phyloP scores from a whole-genome alignment of 2,113 vertebrate species.

The Diphyllodes magnificus region DNA sequence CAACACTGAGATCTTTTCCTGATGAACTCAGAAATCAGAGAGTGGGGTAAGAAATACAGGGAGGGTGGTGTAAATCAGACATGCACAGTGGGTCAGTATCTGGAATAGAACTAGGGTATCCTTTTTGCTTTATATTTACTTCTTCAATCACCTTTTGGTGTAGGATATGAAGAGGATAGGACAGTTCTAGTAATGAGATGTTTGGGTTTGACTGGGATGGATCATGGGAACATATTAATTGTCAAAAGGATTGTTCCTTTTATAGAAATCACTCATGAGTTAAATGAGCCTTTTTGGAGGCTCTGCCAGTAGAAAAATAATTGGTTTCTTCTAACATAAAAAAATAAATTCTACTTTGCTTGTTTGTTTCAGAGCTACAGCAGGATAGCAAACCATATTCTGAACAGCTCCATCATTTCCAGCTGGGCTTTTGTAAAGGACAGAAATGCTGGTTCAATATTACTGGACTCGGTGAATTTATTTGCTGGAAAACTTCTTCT shows the following conservation, averaged over 20 bases:
- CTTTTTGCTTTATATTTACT: background rate
- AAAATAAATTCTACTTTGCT: background rate
- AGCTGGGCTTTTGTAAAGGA: conserved; percentile 68
- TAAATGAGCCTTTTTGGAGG: background rate
- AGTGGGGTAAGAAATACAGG: background rate
- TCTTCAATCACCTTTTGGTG: background rate
- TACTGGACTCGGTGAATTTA: conserved; percentile 73
- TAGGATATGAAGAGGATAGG: background rate
- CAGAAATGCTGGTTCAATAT: conserved; percentile 38
- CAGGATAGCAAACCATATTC: conserved; percentile 68
- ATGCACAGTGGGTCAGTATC: background rate
- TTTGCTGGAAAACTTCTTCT: conserved; percentile 58
- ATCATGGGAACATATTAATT: background rate
- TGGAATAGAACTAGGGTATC: background rate
- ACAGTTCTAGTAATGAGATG: background rate
- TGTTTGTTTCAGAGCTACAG: conserved; percentile 59
- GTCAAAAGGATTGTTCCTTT: background rate
- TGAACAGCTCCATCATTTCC: conserved; percentile 48
- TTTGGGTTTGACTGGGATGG: background rate
- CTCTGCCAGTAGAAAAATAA: background rate
- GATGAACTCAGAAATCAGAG: background rate
- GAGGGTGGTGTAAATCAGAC: background rate
- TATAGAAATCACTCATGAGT: background rate
- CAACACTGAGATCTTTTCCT: background rate
- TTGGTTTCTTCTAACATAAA: background rate